Conservation (phyloP, 2,797 vertebrate species). For the Astyanax mexicanus region DNA sequence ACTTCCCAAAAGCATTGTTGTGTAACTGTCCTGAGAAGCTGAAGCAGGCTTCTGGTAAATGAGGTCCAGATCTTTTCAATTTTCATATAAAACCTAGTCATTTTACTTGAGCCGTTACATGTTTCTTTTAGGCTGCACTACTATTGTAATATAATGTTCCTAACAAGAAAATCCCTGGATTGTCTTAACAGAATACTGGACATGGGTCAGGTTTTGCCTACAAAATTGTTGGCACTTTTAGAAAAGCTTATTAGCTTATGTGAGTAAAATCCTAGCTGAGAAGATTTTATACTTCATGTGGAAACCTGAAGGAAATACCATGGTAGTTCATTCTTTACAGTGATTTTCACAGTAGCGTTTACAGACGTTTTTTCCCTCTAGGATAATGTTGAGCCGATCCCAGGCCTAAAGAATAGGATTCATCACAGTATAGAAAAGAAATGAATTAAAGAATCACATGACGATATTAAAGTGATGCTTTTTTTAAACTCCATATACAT, state of each 20-base stretch:
- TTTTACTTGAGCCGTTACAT: not conserved
- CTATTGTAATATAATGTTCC: not conserved
- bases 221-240: not conserved
- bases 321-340: too few species aligned
- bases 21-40: not conserved
- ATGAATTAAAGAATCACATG: not conserved
- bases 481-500: not conserved
- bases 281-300: not conserved
- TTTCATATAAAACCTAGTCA: not conserved
- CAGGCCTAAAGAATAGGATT: not conserved
- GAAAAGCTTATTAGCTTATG: conserved; percentile 1
- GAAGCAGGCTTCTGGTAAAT: not conserved
- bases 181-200: not conserved
- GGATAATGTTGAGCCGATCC: too few species aligned
- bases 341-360: too few species aligned
- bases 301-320: not conserved
- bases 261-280: not conserved
- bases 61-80: not conserved
- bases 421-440: too few species aligned
- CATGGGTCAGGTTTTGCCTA: not conserved
- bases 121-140: too few species aligned
- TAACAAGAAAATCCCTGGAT: not conserved
- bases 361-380: too few species aligned
- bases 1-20: not conserved
- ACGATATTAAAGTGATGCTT: not conserved